Evolutionary conservation across 2,797 vertebrate species (phyloP), one percentile per base, ranked within the genome.

Genomic region (Gallinago stenura): DNA sequence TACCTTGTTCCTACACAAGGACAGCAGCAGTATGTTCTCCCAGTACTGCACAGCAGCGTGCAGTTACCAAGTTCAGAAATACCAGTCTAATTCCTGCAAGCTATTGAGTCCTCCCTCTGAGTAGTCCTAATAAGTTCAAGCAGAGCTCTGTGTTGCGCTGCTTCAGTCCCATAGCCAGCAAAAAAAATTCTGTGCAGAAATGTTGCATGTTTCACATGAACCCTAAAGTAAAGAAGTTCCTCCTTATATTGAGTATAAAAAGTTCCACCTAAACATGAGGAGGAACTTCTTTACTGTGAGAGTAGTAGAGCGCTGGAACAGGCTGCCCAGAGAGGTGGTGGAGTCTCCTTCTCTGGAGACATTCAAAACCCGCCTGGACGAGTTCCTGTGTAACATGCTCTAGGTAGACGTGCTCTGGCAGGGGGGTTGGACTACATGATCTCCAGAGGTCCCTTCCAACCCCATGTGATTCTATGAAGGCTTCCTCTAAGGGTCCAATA

Each of bases 141-240:
- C 26, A 76, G 37, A 64, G 50, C 4, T 0, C 50, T 66, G 43
- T 28, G 30, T 48, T 43, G 26, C 3, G 0, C 43, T 66, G 0
- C 2, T 9, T 77, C 70, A 30, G 10, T 33, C 89, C 65, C 53
- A 28, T 28, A 83, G 50, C 53, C 54, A 69, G 9, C 39, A 72
- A 85, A 70, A 87, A 33, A 33, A 39, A 0, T 30, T 58, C 39
- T 64, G 0, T 61, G 70, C 28, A 75, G 72, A 86, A 71, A 57
- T 78, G 68, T 1, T 64, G 16, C 10, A 15, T 56, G 10, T 91
- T 91, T 83, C n/a, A 28, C 28, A 2, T 56, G 61, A 95, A 61
- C 22, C 9, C 21, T 35, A 5, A 81, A 41, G 41, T 41, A 41
- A 41, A 17, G 10, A 37, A 37, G 37, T 37, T 37, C 37, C 37